These are phyloP conservation scores for Heteronetta atricapilla DNA, from an alignment of 2,113 vertebrate species.

Conservation along the genomic window DNA sequence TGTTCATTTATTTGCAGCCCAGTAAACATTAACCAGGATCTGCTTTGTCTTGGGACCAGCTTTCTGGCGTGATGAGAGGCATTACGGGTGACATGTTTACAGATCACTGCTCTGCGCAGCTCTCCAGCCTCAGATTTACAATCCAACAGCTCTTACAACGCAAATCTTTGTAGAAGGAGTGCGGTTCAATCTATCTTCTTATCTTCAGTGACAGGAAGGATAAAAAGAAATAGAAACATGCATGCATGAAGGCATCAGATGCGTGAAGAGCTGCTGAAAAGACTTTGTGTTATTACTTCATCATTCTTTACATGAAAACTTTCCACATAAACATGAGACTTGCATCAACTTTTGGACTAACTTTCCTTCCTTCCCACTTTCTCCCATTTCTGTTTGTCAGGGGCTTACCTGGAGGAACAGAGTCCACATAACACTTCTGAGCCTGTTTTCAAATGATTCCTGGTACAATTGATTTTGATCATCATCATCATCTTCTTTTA, in stretches of 20 bases:
- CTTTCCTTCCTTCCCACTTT: constrained; percentile 60
- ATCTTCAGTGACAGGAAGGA: background rate
- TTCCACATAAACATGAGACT: constrained; percentile 14
- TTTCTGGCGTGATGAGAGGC: background rate
- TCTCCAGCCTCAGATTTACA: background rate
- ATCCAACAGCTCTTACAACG: background rate
- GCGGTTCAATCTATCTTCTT: background rate
- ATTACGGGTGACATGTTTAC: background rate
- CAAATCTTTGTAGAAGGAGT: background rate
- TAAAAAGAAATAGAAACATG: background rate
- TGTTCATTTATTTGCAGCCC: background rate
- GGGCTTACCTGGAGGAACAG: constrained; percentile 71
- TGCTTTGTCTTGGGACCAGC: background rate
- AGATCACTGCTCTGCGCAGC: background rate
- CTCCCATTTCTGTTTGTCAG: constrained; percentile 53
- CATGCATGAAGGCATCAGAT: constrained; percentile 13
- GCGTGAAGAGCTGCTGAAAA: constrained; percentile 12
- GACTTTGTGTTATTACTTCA: background rate
- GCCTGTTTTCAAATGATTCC: constrained; percentile 70
- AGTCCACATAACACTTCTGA: constrained; percentile 70
- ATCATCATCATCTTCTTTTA: constrained; percentile 62
- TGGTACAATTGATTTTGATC: constrained; percentile 67
- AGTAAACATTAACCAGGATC: background rate
- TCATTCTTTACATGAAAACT: background rate
- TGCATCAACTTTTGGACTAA: constrained; percentile 23